Base-by-base conservation (phyloP, 2,113 vertebrate genomes). In the Phylloscopus trochilus region DNA sequence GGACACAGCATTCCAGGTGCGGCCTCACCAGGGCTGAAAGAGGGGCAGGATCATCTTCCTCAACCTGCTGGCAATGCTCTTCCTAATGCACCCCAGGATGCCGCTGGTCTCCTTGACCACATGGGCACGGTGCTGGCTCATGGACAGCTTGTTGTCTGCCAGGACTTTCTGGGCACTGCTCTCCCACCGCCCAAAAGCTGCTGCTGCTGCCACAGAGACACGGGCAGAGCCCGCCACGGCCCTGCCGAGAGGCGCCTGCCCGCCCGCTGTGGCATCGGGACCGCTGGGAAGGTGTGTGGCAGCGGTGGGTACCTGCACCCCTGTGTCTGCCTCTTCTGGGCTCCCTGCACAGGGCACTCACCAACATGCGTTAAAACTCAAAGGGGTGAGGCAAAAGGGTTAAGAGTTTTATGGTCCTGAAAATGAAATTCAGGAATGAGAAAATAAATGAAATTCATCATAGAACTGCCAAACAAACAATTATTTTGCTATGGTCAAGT, bases 241-340 rank as follows among this genome's bases (percentile, higher is more conserved):
- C 15, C 28, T 13, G 69, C 23, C 3, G 0, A 6, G 4, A 15
- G 41, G 56, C 1, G 2, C 11, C 37, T 27, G 67, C 21, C 37
- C 2, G 18, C 19, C 3, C 33, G 6, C 24, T 1, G 37, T 3
- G 63, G n/a, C 10, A 13, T 2, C 1, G 8, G 35, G 24, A 3
- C 4, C 0, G 8, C 37, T 43, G 2, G 3, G 26, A 7, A 16
- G 49, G 18, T 4, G 39, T 33, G 58, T 11, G 58, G 41, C 9
- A 13, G 18, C 1, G 0, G 7, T 5, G 55, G 64, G 11, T 21
- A 3, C 1, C 0, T 3, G 7, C 5, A 7, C 17, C 0, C 19
- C 37, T 0, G 7, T 5, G 3, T 10, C 55, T 7, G 15, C 53
- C n/a, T 13, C 22, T 35, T 10, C 28, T 27, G 13, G 55, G 52